phyloP scores from a whole-genome alignment of 2,888 invertebrate species.

The Baronia brevicornis region DNA sequence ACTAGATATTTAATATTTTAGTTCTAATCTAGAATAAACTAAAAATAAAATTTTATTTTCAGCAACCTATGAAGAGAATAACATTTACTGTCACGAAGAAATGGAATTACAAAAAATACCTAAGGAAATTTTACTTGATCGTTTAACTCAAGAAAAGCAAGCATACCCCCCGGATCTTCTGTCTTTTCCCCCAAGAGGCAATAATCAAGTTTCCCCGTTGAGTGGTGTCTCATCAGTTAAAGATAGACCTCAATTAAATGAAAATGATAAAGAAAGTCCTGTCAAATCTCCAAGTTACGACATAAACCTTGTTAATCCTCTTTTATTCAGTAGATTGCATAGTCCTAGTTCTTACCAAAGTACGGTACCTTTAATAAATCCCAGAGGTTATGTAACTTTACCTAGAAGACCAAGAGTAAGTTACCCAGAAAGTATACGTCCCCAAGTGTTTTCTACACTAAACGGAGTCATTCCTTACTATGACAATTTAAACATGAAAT shows the following conservation, averaged over 20 bases:
- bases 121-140: slow-evolving; percentile 63
- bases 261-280: slow-evolving; percentile 40
- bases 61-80: slow-evolving; percentile 74
- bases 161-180: slow-evolving; percentile 88
- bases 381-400: slow-evolving; percentile 89
- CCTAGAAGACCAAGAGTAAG: slow-evolving; percentile 86
- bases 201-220: slow-evolving; percentile 69
- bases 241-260: slow-evolving; percentile 23
- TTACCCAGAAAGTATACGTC: slow-evolving; percentile 69
- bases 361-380: slow-evolving; percentile 74
- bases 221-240: slow-evolving; percentile 31
- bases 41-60: slow-evolving; percentile 40
- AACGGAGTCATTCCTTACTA: slow-evolving; percentile 77
- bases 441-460: slow-evolving; percentile 55
- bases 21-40: too few species aligned
- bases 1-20: too few species aligned
- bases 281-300: slow-evolving; percentile 55
- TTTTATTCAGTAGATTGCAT: slow-evolving; percentile 67
- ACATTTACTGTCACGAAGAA: slow-evolving; percentile 72
- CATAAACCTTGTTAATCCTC: slow-evolving; percentile 41
- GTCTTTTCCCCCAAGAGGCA: slow-evolving; percentile 80
- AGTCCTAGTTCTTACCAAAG: slow-evolving; percentile 77
- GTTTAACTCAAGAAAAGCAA: slow-evolving; percentile 67
- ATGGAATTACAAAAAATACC: slow-evolving; percentile 71
- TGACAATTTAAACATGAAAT: slow-evolving; percentile 87